Evolutionary conservation across 1,140 invertebrate genomes (phyloP), one percentile per base, ranked within the genome.

Genomic region (Maniola jurtina): DNA sequence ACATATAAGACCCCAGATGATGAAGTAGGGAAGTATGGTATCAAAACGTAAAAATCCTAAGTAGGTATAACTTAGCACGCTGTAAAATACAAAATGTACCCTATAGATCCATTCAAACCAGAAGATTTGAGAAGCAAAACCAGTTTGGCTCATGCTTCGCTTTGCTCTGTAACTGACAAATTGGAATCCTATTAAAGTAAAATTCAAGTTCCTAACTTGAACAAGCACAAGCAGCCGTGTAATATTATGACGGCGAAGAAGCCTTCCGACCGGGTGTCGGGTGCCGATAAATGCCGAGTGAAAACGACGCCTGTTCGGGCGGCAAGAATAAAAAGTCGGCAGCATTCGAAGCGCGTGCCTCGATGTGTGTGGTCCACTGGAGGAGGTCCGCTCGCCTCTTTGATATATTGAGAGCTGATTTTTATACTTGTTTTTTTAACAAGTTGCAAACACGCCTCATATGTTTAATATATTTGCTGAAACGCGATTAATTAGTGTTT

Each of bases 111-210:
- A 25, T 25, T 25, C 25, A 25, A 25, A 25, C 25, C 25, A 25
- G 25, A 25, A 25, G 25, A 25, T 25, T 25, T 25, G 25, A 88
- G 83, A 80, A 88, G 80, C 86, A 81, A 86, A 87, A 86, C 88
- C 86, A 81, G 89, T 90, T 88, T 78, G 52, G 74, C 76, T 81
- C 83, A 86, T 81, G 79, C 83, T 84, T 83, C 81, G 79, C 83
- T 84, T 83, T 92, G 91, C 88, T 90, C 88, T 87, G 86, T 93
- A 93, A 93, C 93, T 93, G 93, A 93, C 92, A 93, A 93, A 93
- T 93, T 93, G 92, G 92, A 93, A 93, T 93, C 92, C 93, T 92
- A 93, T 93, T 93, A 93, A 86, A 89, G 88, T 88, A 86, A 87
- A 89, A 87, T 86, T 84, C 81, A 88, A 85, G 79, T 84, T 83